Evolutionary conservation across 2,888 invertebrate species (phyloP).

Genomic region (Argyra leucocephala): DNA sequence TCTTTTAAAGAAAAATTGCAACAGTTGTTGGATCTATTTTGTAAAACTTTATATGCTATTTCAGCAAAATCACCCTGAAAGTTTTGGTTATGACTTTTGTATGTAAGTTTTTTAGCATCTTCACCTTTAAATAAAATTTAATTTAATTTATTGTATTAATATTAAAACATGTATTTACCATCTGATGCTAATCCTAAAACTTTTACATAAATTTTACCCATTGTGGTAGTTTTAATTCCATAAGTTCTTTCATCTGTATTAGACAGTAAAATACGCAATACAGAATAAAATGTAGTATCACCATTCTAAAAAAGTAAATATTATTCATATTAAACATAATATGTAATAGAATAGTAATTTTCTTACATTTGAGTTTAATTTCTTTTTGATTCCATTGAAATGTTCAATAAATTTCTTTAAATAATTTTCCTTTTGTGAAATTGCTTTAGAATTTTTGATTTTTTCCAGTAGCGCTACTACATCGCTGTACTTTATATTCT

Average conservation of each 20-base stretch:
- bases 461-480: conserved; percentile 35
- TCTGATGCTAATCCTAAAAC: conserved; percentile 64
- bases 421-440: conserved; percentile 30
- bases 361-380: conserved; percentile 27
- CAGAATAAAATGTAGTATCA: conserved; percentile 55
- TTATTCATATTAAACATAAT: too few species aligned
- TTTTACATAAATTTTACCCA: conserved; percentile 61
- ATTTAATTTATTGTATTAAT: background rate
- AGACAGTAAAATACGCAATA: conserved; percentile 71
- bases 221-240: conserved; percentile 68
- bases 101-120: conserved; percentile 6
- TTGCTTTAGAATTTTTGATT: conserved; percentile 28
- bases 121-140: background rate
- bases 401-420: conserved; percentile 34
- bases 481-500: conserved; percentile 34
- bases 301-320: conserved; percentile 33
- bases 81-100: background rate
- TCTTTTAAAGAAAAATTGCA: conserved; percentile 55
- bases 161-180: conserved; percentile 38
- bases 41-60: conserved; percentile 59
- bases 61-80: conserved; percentile 65
- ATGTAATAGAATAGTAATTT: too few species aligned
- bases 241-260: conserved; percentile 69
- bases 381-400: conserved; percentile 32
- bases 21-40: conserved; percentile 44